These are phyloP conservation scores for Cephus spinipes DNA, from an alignment of 2,888 invertebrate genomes.

Conservation along the genomic window DNA sequence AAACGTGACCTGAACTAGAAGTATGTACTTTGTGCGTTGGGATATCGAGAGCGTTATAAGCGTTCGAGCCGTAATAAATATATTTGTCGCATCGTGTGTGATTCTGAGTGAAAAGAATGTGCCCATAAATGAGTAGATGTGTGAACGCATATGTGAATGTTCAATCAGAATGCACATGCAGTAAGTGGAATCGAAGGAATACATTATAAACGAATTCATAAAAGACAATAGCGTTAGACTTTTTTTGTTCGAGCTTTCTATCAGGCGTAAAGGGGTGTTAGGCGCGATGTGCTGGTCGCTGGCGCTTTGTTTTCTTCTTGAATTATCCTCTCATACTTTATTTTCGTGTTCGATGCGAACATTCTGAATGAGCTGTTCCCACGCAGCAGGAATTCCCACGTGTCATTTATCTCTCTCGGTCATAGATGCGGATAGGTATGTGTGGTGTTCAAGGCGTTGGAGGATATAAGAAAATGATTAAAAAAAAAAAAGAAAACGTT, in stretches of 20 bases:
- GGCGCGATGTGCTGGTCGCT: slow-evolving; percentile 47
- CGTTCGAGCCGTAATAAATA: background rate
- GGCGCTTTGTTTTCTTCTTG: slow-evolving; percentile 26
- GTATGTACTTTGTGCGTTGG: background rate
- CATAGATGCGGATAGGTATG: background rate
- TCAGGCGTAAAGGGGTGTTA: slow-evolving; percentile 6
- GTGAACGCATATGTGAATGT: background rate
- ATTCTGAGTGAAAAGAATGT: background rate
- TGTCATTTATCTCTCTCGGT: background rate
- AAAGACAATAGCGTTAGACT: slow-evolving; percentile 45
- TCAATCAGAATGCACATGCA: background rate
- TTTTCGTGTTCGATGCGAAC: slow-evolving; percentile 2
- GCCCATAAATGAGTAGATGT: background rate
- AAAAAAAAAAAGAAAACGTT: background rate
- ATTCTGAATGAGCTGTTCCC: background rate
- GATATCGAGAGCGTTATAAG: background rate
- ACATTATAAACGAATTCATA: slow-evolving; percentile 25
- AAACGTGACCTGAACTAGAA: background rate
- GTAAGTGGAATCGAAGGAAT: background rate
- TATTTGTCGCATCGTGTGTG: background rate
- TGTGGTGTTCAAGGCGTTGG: background rate
- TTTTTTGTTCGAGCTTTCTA: slow-evolving; percentile 11
- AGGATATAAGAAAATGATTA: background rate
- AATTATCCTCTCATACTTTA: background rate
- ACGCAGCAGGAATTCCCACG: background rate